These are phyloP conservation scores for Pogonophryne albipinna DNA, from an alignment of 2,797 vertebrate genomes.

Conservation along the genomic window DNA sequence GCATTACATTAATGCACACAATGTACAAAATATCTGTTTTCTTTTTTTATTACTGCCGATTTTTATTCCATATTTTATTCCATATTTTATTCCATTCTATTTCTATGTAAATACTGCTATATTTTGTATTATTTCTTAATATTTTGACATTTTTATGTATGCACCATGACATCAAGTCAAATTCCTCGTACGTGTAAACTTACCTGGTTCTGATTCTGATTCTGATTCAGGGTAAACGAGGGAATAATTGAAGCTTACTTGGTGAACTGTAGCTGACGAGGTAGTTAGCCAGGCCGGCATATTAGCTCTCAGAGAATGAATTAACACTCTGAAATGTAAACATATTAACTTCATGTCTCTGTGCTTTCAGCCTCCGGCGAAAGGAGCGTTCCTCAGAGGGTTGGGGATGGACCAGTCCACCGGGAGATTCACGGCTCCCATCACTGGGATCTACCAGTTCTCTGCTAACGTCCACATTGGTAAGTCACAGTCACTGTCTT, in stretches of 20 bases:
- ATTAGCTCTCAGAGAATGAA: not conserved
- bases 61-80: too few species aligned
- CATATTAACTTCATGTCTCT: not conserved
- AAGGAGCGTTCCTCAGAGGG: constrained; percentile 94
- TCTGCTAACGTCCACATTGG: constrained; percentile 95
- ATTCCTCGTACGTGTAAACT: too few species aligned
- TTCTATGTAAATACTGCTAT: too few species aligned
- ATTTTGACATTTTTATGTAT: too few species aligned
- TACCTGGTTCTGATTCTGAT: too few species aligned
- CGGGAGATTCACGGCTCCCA: constrained; percentile 93
- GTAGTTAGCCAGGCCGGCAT: not conserved
- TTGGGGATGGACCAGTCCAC: constrained; percentile 91
- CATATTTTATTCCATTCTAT: too few species aligned
- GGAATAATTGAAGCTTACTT: not conserved
- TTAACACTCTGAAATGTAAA: not conserved
- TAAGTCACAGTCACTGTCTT: constrained; percentile 72
- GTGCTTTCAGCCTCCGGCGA: constrained; percentile 89
- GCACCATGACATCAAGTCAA: too few species aligned
- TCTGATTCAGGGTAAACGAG: not conserved
- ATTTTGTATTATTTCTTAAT: too few species aligned
- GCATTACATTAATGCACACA: not conserved
- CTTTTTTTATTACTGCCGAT: too few species aligned
- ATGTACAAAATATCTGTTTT: too few species aligned
- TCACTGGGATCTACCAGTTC: constrained; percentile 96
- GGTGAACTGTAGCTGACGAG: not conserved